Percentiles rank a stretch among this genome's conserved stretches.
Evolutionary conservation across 2,797 vertebrate genomes (phyloP).

Genomic region (Gorsachius magnificus): DNA sequence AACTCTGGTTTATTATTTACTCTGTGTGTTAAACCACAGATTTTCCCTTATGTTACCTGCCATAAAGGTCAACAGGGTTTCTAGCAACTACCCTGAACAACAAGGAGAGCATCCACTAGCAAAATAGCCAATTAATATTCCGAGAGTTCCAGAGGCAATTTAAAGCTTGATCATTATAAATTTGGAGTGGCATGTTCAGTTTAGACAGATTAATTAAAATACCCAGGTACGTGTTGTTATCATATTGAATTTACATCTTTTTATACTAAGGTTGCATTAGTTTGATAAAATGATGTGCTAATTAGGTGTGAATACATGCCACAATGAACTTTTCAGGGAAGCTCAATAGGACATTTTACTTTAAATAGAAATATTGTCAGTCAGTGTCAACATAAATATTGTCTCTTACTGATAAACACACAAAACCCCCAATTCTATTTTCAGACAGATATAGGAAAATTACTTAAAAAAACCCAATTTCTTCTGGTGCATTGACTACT

Average conservation of each 20-base stretch:
- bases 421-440: neutral
- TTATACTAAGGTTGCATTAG: conserved; percentile 59
- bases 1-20: neutral
- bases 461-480: neutral
- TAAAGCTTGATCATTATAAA: conserved; percentile 67
- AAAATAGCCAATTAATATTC: conserved; percentile 58
- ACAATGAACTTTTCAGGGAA: conserved; percentile 65
- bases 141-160: conserved; percentile 44
- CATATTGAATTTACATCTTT: conserved; percentile 66
- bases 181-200: conserved; percentile 62
- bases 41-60: neutral
- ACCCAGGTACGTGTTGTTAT: conserved; percentile 61
- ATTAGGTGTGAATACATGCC: conserved; percentile 74
- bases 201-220: conserved; percentile 76
- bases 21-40: neutral
- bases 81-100: neutral
- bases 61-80: neutral
- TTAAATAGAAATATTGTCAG: conserved; percentile 62
- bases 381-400: conserved; percentile 38
- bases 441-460: neutral
- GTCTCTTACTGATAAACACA: conserved; percentile 11
- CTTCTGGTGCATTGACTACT: neutral
- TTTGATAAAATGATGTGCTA: conserved; percentile 72
- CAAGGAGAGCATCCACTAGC: conserved; percentile 26
- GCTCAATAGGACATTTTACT: conserved; percentile 53